Evolutionary conservation across 2,888 invertebrate species (phyloP), one percentile per base, ranked within the genome.

Genomic region (Xestobium rufovillosum): DNA sequence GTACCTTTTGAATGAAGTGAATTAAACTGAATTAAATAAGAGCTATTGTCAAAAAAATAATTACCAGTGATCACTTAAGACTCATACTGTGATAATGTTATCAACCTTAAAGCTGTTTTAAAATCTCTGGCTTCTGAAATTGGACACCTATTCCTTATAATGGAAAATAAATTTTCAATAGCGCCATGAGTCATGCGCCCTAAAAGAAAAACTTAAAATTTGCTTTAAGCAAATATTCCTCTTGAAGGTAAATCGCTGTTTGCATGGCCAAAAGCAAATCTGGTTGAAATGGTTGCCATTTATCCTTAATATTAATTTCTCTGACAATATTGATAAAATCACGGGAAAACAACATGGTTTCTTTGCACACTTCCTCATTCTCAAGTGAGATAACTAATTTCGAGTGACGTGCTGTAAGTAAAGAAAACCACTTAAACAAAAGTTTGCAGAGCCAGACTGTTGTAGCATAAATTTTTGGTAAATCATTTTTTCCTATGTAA

Each of bases 81-180:
- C n/a, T 19, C 23, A 19, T 19, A 19, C 23, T 19, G 23, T 8
- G 23, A n/a, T n/a, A n/a, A n/a, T n/a, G 6, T 19, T 19, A 19
- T 8, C 6, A 19, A n/a, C n/a, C 23, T 19, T 19, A 19, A 19
- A 8, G 23, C 23, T 8, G 23, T 19, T 19, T 19, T 19, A 19
- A 19, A 19, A n/a, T 19, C 23, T 19, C 23, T 19, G 6, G 23
- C 23, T 19, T n/a, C 23, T 6, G n/a, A 19, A n/a, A 19, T 19
- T 19, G 23, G 23, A 8, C 23, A 8, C 23, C 23, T 19, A n/a
- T n/a, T 19, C 23, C 6, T 19, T 8, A 19, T n/a, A 19, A n/a
- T n/a, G 6, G 23, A 19, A 19, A 19, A 19, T n/a, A 19, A n/a
- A 19, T 19, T 19, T 19, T 19, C 23, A 19, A 19, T 19, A 19